Evolutionary conservation across 2,797 vertebrate genomes (phyloP).

Genomic region (Limosa lapponica): DNA sequence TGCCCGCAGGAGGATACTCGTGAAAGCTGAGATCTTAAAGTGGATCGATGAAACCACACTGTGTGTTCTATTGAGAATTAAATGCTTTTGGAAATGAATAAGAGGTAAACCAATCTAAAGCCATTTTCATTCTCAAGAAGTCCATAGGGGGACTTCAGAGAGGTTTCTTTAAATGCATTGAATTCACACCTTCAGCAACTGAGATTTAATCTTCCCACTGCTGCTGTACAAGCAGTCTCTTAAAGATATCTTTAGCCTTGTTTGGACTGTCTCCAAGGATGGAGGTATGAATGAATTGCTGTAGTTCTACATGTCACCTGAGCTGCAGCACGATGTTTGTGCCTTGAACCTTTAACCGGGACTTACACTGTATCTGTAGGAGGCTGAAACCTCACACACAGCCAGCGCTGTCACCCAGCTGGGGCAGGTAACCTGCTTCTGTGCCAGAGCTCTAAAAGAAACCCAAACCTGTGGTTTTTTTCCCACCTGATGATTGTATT

Average conservation of each 20-base stretch:
- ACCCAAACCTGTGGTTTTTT: not conserved
- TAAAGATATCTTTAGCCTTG: conserved; percentile 7
- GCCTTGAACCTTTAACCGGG: not conserved
- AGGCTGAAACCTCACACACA: not conserved
- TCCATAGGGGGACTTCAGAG: not conserved
- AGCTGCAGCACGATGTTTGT: not conserved
- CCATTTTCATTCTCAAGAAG: not conserved
- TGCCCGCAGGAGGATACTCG: not conserved
- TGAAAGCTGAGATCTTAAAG: conserved; percentile 11
- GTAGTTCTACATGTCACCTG: conserved; percentile 2
- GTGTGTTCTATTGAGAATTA: not conserved
- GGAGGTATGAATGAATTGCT: not conserved
- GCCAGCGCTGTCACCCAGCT: not conserved
- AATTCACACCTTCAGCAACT: not conserved
- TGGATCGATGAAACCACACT: not conserved
- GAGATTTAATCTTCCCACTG: conserved; percentile 1
- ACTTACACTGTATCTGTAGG: not conserved
- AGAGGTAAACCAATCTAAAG: conserved; percentile 16
- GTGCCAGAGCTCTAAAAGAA: not conserved
- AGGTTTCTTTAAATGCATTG: not conserved
- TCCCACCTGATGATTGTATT: not conserved
- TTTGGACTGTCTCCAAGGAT: conserved; percentile 31
- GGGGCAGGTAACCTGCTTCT: not conserved
- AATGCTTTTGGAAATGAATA: conserved; percentile 20
- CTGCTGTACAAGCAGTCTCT: not conserved